Evolutionary conservation across 64 coral and sea anemone genomes (phyloP).

Genomic region (Anthopleura sola): DNA sequence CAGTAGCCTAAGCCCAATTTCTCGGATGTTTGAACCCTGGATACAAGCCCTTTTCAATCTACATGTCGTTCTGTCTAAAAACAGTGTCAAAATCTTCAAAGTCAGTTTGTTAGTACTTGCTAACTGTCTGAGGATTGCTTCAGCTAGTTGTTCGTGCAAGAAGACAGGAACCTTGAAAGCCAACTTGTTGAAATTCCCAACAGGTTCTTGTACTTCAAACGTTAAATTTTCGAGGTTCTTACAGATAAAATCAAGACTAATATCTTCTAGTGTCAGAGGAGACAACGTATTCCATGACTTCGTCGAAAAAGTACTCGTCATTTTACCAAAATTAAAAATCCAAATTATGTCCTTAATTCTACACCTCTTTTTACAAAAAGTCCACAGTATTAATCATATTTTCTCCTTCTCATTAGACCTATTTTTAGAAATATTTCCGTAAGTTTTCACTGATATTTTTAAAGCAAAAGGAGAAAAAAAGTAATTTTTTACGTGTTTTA

Average conservation of each 20-base stretch:
- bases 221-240: slow-evolving; percentile 55
- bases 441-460: not conserved
- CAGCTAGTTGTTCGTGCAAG: slow-evolving; percentile 69
- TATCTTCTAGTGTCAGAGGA: slow-evolving; percentile 51
- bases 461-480: not conserved
- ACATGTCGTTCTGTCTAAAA: slow-evolving; percentile 50
- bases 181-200: slow-evolving; percentile 33
- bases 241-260: slow-evolving; percentile 57
- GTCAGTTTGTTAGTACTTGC: slow-evolving; percentile 37
- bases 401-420: not conserved
- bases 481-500: not conserved
- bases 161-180: slow-evolving; percentile 65
- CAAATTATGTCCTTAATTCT: not conserved
- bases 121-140: slow-evolving; percentile 45
- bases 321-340: not conserved
- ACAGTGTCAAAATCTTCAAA: slow-evolving; percentile 51
- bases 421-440: not conserved
- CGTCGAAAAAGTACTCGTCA: not conserved
- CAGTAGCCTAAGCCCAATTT: slow-evolving; percentile 37
- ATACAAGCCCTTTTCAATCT: slow-evolving; percentile 43
- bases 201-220: slow-evolving; percentile 41
- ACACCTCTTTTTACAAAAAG: not conserved
- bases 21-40: slow-evolving; percentile 42
- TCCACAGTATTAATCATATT: not conserved
- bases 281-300: slow-evolving; percentile 52